phyloP scores from a whole-genome alignment of 2,113 vertebrate genomes.

The Pachycephala philippinensis region DNA sequence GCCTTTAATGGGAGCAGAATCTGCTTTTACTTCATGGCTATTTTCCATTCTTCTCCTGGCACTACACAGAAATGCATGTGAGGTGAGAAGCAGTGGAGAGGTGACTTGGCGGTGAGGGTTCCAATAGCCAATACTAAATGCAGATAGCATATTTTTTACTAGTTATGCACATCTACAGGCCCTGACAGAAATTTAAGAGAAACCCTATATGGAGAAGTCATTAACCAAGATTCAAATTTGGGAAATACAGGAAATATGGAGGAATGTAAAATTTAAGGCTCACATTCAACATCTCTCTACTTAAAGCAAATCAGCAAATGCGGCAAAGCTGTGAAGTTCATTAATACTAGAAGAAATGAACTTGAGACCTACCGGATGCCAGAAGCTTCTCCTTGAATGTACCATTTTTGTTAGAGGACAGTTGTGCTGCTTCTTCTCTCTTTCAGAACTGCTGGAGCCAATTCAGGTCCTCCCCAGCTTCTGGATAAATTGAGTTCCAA shows the following conservation, averaged over 20 bases:
- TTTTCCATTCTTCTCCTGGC: constrained; percentile 35
- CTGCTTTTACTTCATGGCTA: constrained; percentile 31
- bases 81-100: neutral
- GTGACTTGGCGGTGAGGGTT: neutral
- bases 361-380: neutral
- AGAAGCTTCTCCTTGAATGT: neutral
- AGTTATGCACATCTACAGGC: neutral
- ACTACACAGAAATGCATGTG: neutral
- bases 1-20: constrained; percentile 39
- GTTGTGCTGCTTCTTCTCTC: neutral
- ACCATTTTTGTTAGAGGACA: neutral
- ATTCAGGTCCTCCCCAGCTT: neutral
- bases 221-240: constrained; percentile 23
- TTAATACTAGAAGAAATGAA: neutral
- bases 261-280: neutral
- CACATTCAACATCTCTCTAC: neutral
- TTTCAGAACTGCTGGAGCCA: neutral
- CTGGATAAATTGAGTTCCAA: neutral
- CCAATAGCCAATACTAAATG: neutral
- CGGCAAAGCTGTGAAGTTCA: neutral
- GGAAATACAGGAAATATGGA: neutral
- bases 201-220: constrained; percentile 19
- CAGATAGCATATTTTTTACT: constrained; percentile 27
- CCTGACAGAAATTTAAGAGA: neutral
- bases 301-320: neutral